Base-by-base conservation (phyloP, 2,113 vertebrate genomes). In the Phalacrocorax pelagicus region DNA sequence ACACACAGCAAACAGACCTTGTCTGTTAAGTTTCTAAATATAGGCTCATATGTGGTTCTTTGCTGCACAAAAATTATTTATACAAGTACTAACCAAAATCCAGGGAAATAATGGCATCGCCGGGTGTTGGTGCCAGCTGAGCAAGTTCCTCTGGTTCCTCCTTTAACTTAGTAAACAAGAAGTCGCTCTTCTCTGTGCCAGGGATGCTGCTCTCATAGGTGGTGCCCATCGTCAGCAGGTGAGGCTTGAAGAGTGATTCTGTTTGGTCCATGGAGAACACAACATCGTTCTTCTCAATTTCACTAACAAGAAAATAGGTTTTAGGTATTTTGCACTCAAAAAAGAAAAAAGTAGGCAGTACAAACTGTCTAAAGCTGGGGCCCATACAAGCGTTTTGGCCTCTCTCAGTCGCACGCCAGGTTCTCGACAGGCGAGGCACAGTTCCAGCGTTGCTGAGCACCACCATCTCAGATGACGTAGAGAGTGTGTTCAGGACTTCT, bases 261-360 rank as follows among this genome's bases (percentile, higher is more conserved):
- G 99, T 99, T 98, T 99, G 99, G 98, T 99, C 99, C 99, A 99
- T 97, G 95, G 99, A 99, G 96, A 99, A 98, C 34, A 99, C 98
- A 81, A 98, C 97, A 2, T 99, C 98, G 18, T 99, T 99, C 97
- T 99, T 99, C 98, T 99, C 99, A 27, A 99, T 98, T 96, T 99
- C 99, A 92, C 99, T 99, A 96, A 67, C 2, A 92, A 94, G 67
- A 96, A 63, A 83, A 87, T 4, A 11, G 11, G 34, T 86, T 89
- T 98, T 79, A 98, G 94, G 79, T n/a, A 89, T 58, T 91, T 96
- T 92, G 49, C 61, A 87, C 62, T 74, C 47, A 29, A 54, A 78
- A 55, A 63, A 79, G 81, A 52, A 54, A 81, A 66, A 82, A 19
- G 17, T 8, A 52, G 70, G 70, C 59, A 84, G 69, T 7, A 58